Conservation (phyloP, 2,888 invertebrate genomes). For the Drosophila silvestris region DNA sequence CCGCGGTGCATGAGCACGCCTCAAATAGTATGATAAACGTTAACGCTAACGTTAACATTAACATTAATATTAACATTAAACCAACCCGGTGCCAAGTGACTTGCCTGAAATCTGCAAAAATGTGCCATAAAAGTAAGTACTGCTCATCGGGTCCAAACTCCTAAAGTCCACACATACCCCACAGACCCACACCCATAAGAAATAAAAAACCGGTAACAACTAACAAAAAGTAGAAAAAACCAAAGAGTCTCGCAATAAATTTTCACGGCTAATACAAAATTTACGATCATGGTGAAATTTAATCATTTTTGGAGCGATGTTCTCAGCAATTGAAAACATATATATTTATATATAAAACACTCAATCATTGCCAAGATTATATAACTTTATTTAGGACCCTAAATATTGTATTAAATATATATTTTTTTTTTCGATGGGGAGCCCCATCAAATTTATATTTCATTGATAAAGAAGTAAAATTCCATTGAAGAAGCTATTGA, state of each 20-base stretch:
- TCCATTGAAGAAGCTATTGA: not conserved
- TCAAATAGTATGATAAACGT: conserved; percentile 21
- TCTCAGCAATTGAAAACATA: conserved; percentile 33
- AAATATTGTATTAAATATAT: no score
- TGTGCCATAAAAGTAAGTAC: conserved; percentile 66
- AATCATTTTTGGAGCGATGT: conserved; percentile 50
- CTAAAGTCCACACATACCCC: no score
- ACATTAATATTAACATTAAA: not conserved
- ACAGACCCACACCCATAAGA: not conserved
- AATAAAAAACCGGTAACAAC: not conserved
- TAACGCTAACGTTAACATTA: not conserved
- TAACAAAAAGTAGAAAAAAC: not conserved
- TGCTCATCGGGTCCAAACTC: conserved; percentile 1
- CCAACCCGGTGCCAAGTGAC: conserved; percentile 16
- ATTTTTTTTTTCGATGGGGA: no score
- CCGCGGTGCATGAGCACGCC: conserved; percentile 18
- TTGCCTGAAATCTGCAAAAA: conserved; percentile 32
- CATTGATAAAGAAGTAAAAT: not conserved
- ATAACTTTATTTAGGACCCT: not conserved
- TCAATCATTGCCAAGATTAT: conserved; percentile 4
- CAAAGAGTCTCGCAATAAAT: conserved; percentile 15
- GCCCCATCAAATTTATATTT: not conserved
- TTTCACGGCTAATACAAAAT: conserved; percentile 16
- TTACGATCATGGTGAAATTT: conserved; percentile 40
- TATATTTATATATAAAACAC: not conserved